Evolutionary conservation across 2,797 vertebrate species (phyloP), one percentile per base, ranked within the genome.

Genomic region (Chaetophractus vellerosus): DNA sequence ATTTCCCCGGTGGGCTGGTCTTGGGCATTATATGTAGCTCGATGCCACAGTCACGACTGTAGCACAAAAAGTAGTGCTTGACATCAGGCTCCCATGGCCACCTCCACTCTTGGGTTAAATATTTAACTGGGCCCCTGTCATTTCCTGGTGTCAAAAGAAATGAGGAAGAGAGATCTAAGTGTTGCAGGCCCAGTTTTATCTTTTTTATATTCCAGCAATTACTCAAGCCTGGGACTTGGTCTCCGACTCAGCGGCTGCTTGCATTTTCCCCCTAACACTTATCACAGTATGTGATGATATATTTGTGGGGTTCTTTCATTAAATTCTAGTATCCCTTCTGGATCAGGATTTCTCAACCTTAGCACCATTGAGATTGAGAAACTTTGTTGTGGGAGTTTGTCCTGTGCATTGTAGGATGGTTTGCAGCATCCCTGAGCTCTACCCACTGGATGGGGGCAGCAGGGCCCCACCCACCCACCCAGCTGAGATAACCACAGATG

Each of bases 21-120:
- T 26, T 12, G 11, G 31, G n/a, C 57, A 16, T 38, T 59, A 0
- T 19, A 6, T 12, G 6, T 2, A 8, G 45, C 36, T 33, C 19
- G 6, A 3, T 8, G 71, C 31, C 36, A 36, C 36, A 16, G 0
- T 9, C 45, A 16, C 0, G 0, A 41, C n/a, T 2, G 63, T 3
- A 11, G 14, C 33, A 15, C 7, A 21, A 63, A 78, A n/a, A 36
- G 31, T 33, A 8, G 52, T 0, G 0, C 26, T 24, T 31, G 5
- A 28, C 8, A 9, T 45, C 45, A 45, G 59, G 36, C 38, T 50
- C 7, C 79, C 57, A 26, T 0, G 1, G 55, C 33, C 55, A 76
- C 33, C 75, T 28, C 2, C 0, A 19, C 63, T 31, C 80, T 41
- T 78, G 16, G 57, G 11, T 38, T 81, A 50, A 79, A 74, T 64